These are phyloP conservation scores for Bagarius yarrelli DNA, from an alignment of 2,113 vertebrate genomes.

Conservation along the genomic window DNA sequence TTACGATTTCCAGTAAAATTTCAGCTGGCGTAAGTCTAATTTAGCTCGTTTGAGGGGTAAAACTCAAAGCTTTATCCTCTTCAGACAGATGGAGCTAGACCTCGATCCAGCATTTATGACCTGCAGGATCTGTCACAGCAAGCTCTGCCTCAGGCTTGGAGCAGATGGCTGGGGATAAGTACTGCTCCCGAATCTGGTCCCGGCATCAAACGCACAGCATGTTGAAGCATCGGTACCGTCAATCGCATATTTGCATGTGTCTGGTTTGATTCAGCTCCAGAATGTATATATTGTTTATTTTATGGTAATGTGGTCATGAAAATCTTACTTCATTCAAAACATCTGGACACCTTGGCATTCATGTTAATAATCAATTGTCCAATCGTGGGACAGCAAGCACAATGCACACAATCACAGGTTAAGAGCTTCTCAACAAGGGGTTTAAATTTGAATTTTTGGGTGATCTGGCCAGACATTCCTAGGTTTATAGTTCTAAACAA, in stretches of 20 bases:
- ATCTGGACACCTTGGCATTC: not conserved
- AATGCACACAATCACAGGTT: not conserved
- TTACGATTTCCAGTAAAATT: not conserved
- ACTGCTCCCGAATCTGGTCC: constrained; percentile 47
- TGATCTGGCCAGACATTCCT: not conserved
- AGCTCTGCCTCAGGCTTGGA: constrained; percentile 61
- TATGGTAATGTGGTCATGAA: not conserved
- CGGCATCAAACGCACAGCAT: constrained; percentile 49
- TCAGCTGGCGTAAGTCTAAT: constrained; percentile 44
- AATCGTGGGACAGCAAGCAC: not conserved
- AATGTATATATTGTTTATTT: not conserved
- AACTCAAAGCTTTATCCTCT: constrained; percentile 51
- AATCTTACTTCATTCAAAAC: not conserved
- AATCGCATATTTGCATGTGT: not conserved
- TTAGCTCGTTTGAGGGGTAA: constrained; percentile 28
- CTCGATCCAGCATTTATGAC: constrained; percentile 48
- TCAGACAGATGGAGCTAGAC: constrained; percentile 48
- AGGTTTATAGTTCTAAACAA: too few relatives aligned
- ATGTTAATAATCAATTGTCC: not conserved
- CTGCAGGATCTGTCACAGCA: constrained; percentile 52
- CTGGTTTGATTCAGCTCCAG: not conserved
- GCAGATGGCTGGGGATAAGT: constrained; percentile 70
- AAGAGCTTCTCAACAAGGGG: not conserved
- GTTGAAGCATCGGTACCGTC: not conserved
- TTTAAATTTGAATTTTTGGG: too few relatives aligned